Conservation (phyloP, 2,113 vertebrate genomes). For the Ochotona curzoniae region DNA sequence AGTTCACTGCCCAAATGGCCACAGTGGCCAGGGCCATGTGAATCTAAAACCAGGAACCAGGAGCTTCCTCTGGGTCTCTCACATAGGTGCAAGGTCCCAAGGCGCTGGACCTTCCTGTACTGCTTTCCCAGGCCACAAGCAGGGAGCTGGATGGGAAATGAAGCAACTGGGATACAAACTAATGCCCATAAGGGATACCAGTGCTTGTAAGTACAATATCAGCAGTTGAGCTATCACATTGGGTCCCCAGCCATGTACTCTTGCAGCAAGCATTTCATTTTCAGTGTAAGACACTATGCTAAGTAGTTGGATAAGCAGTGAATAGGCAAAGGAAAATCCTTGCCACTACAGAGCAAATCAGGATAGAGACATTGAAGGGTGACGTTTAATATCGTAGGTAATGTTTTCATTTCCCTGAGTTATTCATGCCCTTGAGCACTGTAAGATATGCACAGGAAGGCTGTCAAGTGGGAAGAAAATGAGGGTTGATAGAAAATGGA, state of each 20-base stretch:
- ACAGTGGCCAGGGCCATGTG: too few relatives aligned
- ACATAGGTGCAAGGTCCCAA: too few relatives aligned
- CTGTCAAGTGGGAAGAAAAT: background rate
- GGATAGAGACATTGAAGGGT: background rate
- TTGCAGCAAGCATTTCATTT: background rate
- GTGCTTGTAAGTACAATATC: too few relatives aligned
- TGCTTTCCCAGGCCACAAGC: too few relatives aligned
- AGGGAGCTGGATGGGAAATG: too few relatives aligned
- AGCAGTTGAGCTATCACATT: too few relatives aligned
- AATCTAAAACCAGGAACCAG: too few relatives aligned
- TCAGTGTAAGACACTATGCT: background rate
- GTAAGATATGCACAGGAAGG: background rate
- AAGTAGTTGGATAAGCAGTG: background rate
- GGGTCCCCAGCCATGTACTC: background rate
- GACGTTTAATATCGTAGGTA: background rate
- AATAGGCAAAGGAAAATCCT: background rate
- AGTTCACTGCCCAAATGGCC: too few relatives aligned
- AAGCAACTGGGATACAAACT: too few relatives aligned
- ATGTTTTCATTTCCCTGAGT: background rate
- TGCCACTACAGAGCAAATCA: background rate
- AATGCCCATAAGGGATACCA: too few relatives aligned
- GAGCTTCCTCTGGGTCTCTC: too few relatives aligned
- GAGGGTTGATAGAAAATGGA: background rate
- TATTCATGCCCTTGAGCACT: background rate
- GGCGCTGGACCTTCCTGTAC: too few relatives aligned